Base-by-base conservation (phyloP, 2,888 invertebrate species). In the Tribolium freemani region DNA sequence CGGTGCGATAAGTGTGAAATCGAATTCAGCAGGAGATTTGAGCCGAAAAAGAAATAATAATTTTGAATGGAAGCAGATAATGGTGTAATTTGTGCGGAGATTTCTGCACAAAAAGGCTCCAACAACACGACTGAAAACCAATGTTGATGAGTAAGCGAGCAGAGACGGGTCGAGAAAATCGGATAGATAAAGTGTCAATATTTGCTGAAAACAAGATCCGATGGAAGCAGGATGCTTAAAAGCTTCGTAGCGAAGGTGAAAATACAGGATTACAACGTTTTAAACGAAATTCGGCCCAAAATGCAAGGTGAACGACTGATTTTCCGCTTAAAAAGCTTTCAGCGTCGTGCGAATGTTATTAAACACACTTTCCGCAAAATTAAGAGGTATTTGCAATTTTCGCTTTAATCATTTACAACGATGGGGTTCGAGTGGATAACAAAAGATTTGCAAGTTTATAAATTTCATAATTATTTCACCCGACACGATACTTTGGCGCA, bases 201-300 rank as follows among this genome's bases (percentile, higher is more conserved):
- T 84, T 84, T 84, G 81, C 79, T 73, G 79, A 80, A 82, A 83
- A 82, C 80, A 80, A 81, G 79, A 82, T 80, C 80, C 77, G 78
- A 76, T 79, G 76, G 78, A 81, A 80, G 79, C 78, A 77, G 77
- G 78, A 80, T 77, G 78, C 80, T 81, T 81, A 82, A 82, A 83
- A 83, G 82, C 81, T 80, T 77, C 77, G 71, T 71, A 53, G 75
- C 75, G 75, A 79, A 80, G 78, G 80, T 79, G 79, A 80, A 80
- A 81, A 79, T 79, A 77, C 78, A 73, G 81, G 82, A 82, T 82
- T 82, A 81, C 76, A 74, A 75, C 81, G 78, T 77, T 81, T 79
- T 76, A 73, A 73, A 74, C 75, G 75, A 75, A 79, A 77, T 76
- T 80, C 78, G 76, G 76, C 77, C 77, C 76, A 69, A 75, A 78